Evolutionary conservation across 2,113 vertebrate genomes (phyloP).

Genomic region (Columba livia): DNA sequence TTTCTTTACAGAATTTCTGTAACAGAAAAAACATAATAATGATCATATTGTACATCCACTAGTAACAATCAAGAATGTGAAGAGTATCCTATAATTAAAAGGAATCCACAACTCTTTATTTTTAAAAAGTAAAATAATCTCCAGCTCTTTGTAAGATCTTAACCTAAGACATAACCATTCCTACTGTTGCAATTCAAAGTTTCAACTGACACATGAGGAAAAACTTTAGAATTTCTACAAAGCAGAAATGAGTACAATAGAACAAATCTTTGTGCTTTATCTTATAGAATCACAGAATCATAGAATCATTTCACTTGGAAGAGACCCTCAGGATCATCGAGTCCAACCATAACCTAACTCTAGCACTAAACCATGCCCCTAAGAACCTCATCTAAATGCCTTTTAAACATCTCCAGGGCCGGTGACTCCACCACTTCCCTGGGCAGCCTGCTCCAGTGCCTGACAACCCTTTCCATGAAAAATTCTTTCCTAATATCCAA

Average conservation of each 20-base stretch:
- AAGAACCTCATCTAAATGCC: too few species aligned
- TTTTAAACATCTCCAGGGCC: too few species aligned
- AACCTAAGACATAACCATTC: neutral
- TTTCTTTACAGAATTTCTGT: slow-evolving; percentile 83
- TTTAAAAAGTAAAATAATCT: neutral
- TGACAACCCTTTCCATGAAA: too few species aligned
- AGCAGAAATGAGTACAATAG: neutral
- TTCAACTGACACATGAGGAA: neutral
- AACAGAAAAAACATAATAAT: neutral
- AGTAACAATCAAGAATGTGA: neutral
- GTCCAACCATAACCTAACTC: too few species aligned
- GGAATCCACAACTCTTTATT: neutral
- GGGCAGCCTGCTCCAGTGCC: too few species aligned
- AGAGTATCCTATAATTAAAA: neutral
- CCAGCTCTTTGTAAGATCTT: neutral
- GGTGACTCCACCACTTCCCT: too few species aligned
- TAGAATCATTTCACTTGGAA: too few species aligned
- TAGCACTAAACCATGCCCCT: too few species aligned
- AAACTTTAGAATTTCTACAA: neutral
- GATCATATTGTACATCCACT: neutral
- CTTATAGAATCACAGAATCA: neutral
- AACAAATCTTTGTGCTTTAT: neutral
- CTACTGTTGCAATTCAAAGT: neutral
- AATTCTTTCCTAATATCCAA: too few species aligned
- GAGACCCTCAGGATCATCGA: too few species aligned